Evolutionary conservation across 2,113 vertebrate genomes (phyloP).

Genomic region (Taurulus bubalis): DNA sequence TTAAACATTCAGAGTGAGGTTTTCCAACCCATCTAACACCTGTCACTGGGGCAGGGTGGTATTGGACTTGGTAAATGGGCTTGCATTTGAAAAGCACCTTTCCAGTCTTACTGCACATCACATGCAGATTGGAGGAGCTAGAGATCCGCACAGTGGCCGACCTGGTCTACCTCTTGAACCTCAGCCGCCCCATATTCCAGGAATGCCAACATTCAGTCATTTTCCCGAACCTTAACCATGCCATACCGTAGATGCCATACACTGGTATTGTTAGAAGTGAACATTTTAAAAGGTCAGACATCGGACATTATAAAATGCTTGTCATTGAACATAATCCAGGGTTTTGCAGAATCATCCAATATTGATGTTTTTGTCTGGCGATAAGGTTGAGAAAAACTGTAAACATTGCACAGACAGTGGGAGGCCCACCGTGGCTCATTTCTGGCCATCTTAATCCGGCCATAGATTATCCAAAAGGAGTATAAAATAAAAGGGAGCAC

Average conservation of each 20-base stretch:
- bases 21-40: conserved; percentile 20
- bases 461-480: conserved; percentile 25
- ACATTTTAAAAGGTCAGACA: neutral
- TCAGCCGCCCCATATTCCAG: neutral
- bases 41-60: conserved; percentile 10
- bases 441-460: conserved; percentile 11
- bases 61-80: neutral
- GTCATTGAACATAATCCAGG: conserved; percentile 12
- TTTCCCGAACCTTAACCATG: neutral
- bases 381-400: conserved; percentile 13
- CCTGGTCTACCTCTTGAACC: neutral
- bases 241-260: neutral
- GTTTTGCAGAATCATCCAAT: conserved; percentile 3
- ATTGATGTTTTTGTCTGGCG: conserved; percentile 10
- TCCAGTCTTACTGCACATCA: neutral
- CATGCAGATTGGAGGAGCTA: neutral
- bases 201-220: neutral
- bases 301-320: conserved; percentile 6
- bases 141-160: neutral
- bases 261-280: neutral
- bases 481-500: conserved; percentile 3
- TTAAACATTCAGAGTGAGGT: neutral
- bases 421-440: conserved; percentile 5
- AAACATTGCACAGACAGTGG: conserved; percentile 15
- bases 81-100: neutral